Percentiles rank a stretch among this genome's conserved stretches.
Conservation (phyloP, 1,140 invertebrate genomes). For the Aphidius ervi region DNA sequence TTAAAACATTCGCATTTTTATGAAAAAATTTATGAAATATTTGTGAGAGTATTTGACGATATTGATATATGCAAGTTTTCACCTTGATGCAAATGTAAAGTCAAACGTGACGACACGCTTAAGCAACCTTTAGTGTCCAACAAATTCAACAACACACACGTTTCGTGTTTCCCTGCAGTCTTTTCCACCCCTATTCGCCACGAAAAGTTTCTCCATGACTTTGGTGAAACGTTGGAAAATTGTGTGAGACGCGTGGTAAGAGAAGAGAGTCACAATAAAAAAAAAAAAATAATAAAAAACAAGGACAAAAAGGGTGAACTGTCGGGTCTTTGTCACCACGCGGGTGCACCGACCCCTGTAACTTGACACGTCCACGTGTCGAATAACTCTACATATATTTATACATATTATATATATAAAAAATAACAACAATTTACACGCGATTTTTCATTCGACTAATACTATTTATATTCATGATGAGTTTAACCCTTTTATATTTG, state of each 20-base stretch:
- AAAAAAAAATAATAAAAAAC: too few relatives aligned
- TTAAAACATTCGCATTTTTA: too few relatives aligned
- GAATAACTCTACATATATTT: background rate
- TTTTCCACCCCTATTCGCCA: background rate
- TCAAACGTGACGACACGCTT: background rate
- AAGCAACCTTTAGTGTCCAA: background rate
- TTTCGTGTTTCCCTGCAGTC: background rate
- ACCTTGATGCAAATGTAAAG: constrained; percentile 11
- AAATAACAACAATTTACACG: constrained; percentile 15
- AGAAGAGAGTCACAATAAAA: too few relatives aligned
- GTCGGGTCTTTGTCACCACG: constrained; percentile 13
- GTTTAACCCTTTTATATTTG: too few relatives aligned
- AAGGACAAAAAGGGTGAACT: background rate
- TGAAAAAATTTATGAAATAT: too few relatives aligned
- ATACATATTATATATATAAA: constrained; percentile 1
- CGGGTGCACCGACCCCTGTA: constrained; percentile 13
- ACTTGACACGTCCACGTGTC: constrained; percentile 20
- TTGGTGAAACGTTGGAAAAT: too few relatives aligned
- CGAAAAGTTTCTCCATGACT: background rate
- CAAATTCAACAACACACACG: background rate
- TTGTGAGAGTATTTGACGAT: background rate
- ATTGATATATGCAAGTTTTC: constrained; percentile 6
- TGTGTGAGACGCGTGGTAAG: too few relatives aligned
- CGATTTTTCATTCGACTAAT: constrained; percentile 11
- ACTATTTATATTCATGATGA: too few relatives aligned